phyloP scores from a whole-genome alignment of 53 echinoderm and acorn worm genomes.

The Patiria pectinifera region DNA sequence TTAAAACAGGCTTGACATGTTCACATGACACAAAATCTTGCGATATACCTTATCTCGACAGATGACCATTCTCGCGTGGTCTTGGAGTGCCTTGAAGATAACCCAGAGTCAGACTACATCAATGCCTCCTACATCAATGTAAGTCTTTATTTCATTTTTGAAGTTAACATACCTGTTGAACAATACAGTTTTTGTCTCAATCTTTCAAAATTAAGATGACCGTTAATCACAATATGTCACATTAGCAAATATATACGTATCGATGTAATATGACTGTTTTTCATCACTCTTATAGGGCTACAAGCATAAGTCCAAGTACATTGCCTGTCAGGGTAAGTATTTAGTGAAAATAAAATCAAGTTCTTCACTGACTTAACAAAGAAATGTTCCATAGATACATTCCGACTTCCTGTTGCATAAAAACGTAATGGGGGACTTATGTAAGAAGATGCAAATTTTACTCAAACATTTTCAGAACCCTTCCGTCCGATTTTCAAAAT shows the following conservation, averaged over 20 bases:
- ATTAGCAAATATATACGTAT: not conserved
- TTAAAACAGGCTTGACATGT: too few relatives aligned
- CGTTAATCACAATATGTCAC: not conserved
- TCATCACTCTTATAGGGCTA: constrained; percentile 49
- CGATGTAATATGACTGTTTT: not conserved
- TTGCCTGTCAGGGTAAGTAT: constrained; percentile 71
- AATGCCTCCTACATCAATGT: constrained; percentile 88
- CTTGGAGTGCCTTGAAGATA: constrained; percentile 59
- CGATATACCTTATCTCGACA: not conserved
- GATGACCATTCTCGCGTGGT: constrained; percentile 88
- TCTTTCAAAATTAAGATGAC: too few relatives aligned
- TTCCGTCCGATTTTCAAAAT: too few relatives aligned
- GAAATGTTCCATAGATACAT: too few relatives aligned
- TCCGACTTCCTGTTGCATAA: too few relatives aligned
- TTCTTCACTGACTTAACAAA: not conserved
- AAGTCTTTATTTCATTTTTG: constrained; percentile 39
- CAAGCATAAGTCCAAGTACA: constrained; percentile 58
- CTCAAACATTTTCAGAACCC: too few relatives aligned
- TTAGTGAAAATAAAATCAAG: not conserved
- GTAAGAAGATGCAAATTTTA: too few relatives aligned
- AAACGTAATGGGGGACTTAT: too few relatives aligned
- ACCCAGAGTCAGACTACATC: constrained; percentile 82
- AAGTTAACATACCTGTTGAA: not conserved
- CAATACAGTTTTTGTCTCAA: not conserved
- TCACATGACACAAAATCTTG: too few relatives aligned